These are phyloP conservation scores for Xyliphius kryptos DNA, from an alignment of 2,113 vertebrate genomes.

Conservation along the genomic window DNA sequence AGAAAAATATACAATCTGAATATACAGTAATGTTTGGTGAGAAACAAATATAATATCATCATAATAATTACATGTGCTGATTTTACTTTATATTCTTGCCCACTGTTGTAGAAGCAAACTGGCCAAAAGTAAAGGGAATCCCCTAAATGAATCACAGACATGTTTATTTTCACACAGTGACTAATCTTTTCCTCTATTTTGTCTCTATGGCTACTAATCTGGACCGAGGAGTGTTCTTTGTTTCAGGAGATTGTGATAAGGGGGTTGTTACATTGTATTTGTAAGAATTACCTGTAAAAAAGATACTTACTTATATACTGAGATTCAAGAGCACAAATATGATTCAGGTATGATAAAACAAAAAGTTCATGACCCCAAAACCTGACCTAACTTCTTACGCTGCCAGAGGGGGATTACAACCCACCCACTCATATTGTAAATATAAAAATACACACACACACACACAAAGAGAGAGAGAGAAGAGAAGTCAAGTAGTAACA, in stretches of 20 bases:
- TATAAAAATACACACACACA: too few relatives aligned
- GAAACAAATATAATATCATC: too few relatives aligned
- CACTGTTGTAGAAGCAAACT: background rate
- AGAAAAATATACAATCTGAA: too few relatives aligned
- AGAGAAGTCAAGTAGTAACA: too few relatives aligned
- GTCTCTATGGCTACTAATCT: constrained; percentile 40
- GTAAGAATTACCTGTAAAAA: too few relatives aligned
- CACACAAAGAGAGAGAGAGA: too few relatives aligned
- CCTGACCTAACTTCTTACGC: constrained; percentile 26
- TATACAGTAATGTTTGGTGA: too few relatives aligned
- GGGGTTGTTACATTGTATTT: too few relatives aligned
- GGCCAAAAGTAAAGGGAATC: background rate
- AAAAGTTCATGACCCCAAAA: constrained; percentile 31
- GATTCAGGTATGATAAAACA: constrained; percentile 10
- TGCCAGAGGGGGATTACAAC: constrained; percentile 20
- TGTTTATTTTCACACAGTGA: constrained; percentile 44
- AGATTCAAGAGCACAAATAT: background rate
- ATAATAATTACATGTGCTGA: background rate
- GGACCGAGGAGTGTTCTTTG: too few relatives aligned
- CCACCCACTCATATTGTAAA: constrained; percentile 4
- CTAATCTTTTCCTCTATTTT: constrained; percentile 49
- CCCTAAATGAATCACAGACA: constrained; percentile 9
- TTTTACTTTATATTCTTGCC: background rate
- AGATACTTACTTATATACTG: background rate
- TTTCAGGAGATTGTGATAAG: too few relatives aligned